A percentile compares a stretch with the other conserved stretches of the same genome.
These are phyloP conservation scores for Atta texana DNA, from an alignment of 1,140 invertebrate genomes.

Conservation along the genomic window DNA sequence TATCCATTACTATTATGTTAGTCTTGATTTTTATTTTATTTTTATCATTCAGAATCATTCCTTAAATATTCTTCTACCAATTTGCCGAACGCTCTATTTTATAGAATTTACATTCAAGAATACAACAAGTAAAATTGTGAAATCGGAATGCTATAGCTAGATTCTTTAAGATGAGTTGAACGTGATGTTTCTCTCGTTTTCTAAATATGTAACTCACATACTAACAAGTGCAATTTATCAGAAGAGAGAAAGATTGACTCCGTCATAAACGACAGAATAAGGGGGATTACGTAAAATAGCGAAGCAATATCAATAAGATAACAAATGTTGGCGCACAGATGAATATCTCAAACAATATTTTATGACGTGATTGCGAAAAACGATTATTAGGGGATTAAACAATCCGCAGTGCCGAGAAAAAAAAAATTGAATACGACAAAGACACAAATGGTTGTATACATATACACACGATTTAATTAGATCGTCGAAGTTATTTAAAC, in stretches of 20 bases:
- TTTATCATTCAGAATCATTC: too few species aligned
- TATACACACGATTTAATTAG: too few species aligned
- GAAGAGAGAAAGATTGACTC: background rate
- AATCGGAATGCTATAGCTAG: background rate
- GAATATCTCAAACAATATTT: conserved; percentile 25
- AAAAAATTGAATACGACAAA: background rate
- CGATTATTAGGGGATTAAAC: background rate
- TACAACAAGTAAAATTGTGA: background rate
- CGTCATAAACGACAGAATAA: conserved; percentile 24
- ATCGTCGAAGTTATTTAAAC: too few species aligned
- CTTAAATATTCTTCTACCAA: too few species aligned
- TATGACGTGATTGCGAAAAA: conserved; percentile 5
- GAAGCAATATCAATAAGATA: conserved; percentile 38
- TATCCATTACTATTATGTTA: too few species aligned
- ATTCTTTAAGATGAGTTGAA: background rate
- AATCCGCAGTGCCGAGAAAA: background rate
- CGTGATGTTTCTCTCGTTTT: background rate
- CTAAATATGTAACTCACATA: background rate
- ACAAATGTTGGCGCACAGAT: background rate
- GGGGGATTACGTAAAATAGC: conserved; percentile 37
- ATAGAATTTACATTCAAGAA: background rate
- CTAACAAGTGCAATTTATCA: background rate
- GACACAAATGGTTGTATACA: background rate
- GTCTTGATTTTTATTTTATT: too few species aligned
- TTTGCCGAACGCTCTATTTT: too few species aligned